Evolutionary conservation across 1,140 invertebrate species (phyloP).

Genomic region (Platorchestia sp.): DNA sequence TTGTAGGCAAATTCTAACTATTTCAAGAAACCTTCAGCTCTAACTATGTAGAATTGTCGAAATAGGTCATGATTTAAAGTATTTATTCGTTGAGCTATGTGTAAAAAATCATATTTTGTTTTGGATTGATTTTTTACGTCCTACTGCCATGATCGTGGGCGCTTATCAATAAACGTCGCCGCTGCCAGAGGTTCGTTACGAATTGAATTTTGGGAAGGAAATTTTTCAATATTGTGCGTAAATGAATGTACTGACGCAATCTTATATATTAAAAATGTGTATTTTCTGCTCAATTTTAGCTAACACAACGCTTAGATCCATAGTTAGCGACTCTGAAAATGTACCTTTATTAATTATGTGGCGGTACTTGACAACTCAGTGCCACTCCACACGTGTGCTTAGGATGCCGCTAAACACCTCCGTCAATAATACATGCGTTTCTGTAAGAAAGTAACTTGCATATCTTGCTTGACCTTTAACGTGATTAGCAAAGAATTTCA

Average conservation of each 20-base stretch:
- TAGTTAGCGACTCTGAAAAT: not conserved
- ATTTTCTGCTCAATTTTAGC: too few relatives aligned
- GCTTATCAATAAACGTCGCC: conserved; percentile 26
- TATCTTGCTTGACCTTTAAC: not conserved
- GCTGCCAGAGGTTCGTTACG: not conserved
- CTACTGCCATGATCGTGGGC: conserved; percentile 5
- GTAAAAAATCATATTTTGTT: not conserved
- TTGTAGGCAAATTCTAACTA: not conserved
- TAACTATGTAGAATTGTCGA: not conserved
- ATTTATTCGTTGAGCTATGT: not conserved
- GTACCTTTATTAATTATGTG: not conserved
- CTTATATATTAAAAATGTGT: too few relatives aligned
- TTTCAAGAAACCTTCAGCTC: not conserved
- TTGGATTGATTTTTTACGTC: conserved; percentile 14
- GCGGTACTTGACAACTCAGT: not conserved
- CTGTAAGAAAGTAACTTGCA: not conserved
- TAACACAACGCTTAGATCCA: not conserved
- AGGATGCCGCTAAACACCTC: conserved; percentile 6
- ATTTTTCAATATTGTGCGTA: not conserved
- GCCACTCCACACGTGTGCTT: conserved; percentile 41
- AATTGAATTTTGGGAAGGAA: not conserved
- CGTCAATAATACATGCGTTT: not conserved
- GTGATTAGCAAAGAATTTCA: not conserved
- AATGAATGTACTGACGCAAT: not conserved
- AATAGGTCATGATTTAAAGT: not conserved